Evolutionary conservation across 2,797 vertebrate species (phyloP).

Genomic region (Oreortyx pictus): DNA sequence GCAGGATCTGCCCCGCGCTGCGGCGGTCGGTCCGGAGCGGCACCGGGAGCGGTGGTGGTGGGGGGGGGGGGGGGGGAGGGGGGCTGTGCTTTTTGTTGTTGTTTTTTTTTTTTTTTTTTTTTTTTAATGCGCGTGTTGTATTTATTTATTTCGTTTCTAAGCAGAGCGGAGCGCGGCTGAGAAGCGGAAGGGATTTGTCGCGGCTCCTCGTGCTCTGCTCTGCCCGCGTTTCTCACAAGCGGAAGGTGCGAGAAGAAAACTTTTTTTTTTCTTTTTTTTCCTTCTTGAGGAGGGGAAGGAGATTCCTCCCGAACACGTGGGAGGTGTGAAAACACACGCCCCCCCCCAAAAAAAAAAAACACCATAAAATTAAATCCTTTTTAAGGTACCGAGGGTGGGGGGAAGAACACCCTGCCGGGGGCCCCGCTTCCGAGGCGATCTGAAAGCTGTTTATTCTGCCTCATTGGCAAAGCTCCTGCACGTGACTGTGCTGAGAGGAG

Average conservation of each 20-base stretch:
- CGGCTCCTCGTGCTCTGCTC: too few relatives aligned
- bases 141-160: too few relatives aligned
- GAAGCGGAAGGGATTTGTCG: too few relatives aligned
- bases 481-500: neutral
- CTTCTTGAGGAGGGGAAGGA: neutral
- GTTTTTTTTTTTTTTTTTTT: too few relatives aligned
- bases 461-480: neutral
- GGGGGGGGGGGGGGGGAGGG: too few relatives aligned
- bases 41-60: too few relatives aligned
- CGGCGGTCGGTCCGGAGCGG: too few relatives aligned
- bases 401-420: fast-evolving
- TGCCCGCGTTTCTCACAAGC: fast-evolving
- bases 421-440: neutral
- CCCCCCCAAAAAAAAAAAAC: neutral
- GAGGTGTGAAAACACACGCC: neutral
- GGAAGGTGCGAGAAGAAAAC: fast-evolving
- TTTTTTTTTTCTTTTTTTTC: neutral
- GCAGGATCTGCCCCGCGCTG: too few relatives aligned
- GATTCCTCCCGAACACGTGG: neutral
- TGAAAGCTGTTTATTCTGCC: neutral
- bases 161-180: too few relatives aligned
- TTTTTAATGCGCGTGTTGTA: too few relatives aligned
- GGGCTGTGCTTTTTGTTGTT: too few relatives aligned
- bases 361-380: neutral
- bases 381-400: neutral